Base-by-base conservation (phyloP, 2,113 vertebrate genomes). In the Leuciscus idus region DNA sequence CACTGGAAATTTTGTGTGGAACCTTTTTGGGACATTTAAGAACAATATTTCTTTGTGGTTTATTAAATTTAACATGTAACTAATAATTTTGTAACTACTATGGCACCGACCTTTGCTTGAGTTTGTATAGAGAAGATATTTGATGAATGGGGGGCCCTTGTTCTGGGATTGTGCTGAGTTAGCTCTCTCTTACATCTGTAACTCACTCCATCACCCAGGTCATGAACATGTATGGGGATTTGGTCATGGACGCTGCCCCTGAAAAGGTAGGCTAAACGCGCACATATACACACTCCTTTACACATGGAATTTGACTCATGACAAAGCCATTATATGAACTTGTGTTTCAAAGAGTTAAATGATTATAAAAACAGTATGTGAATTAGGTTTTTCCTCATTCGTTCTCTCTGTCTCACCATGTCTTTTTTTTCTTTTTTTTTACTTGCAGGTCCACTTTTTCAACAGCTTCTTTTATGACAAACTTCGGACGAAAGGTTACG, bases 391-490 rank as follows among this genome's bases (percentile, higher is more conserved):
- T 76, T 13, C 36, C 23, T 70, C 11, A 9, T 21, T 33, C 13
- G 9, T n/a, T 75, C 78, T 64, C 6, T 77, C 72, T 9, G 23
- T 77, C 19, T 55, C 2, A 59, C 62, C 3, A 1, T 78, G 30
- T 61, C 3, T 57, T 77, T 43, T 10, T 5, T 52, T 12, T 50
- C 1, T 46, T 11, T 48, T 48, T 36, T 77, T 28, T 79, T 4
- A 78, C n/a, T 73, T n/a, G 28, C 92, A 97, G 96, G 96, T 97
- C 89, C 96, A 98, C 92, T 97, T 97, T 93, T 97, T 98, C 93
- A 98, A 97, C 94, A 98, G 97, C 92, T 98, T 98, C 92, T 98
- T 98, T 92, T 98, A 97, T 39, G 96, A 97, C 91, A 97, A 98
- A 90, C 94, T 98, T 81, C 93, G 96, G 89, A 97, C 96, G 76